Base-by-base conservation (phyloP, 1,140 invertebrate species). In the Leptinotarsa defecta region DNA sequence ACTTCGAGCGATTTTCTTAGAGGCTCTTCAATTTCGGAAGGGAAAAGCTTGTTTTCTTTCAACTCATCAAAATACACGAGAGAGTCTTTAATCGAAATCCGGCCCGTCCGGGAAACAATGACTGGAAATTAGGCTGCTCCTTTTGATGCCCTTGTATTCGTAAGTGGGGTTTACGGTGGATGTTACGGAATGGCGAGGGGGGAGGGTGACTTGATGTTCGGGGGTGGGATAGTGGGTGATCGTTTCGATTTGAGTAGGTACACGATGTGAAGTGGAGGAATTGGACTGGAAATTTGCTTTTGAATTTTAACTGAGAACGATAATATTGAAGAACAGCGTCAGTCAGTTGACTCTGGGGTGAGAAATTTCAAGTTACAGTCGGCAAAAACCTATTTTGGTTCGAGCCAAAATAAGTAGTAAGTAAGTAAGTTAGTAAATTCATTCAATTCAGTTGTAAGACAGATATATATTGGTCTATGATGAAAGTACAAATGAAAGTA, bases 51-150 rank as follows among this genome's bases (percentile, higher is more conserved):
- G 52, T 65, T 34, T 22, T 65, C 20, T 65, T 34, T 34, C 20
- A 11, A 65, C 64, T 65, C 64, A 65, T 65, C 64, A 65, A 65
- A 65, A 65, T 65, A 34, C 64, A 34, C 20, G 64, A 65, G 64
- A 34, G 27, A 65, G 64, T 65, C 64, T 22, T 65, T 65, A 65
- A 65, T 65, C 64, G 64, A 20, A 24, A 65, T 65, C 64, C 27
- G 27, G 20, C 64, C 27, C 64, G 20, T 65, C 64, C 22, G 64
- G 64, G 27, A 65, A 65, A 65, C 64, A 65, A 65, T 65, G 64
- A 34, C 64, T 34, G n/a, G 64, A 34, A 65, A 65, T 65, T 65
- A 65, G 64, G 64, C 22, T 65, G 64, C 27, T 65, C 64, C 64
- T 65, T 65, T 65, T 65, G 64, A 65, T 20, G 64, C 20, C 20